Conservation (phyloP, 2,888 invertebrate genomes). For the Polydrusus tereticollis region DNA sequence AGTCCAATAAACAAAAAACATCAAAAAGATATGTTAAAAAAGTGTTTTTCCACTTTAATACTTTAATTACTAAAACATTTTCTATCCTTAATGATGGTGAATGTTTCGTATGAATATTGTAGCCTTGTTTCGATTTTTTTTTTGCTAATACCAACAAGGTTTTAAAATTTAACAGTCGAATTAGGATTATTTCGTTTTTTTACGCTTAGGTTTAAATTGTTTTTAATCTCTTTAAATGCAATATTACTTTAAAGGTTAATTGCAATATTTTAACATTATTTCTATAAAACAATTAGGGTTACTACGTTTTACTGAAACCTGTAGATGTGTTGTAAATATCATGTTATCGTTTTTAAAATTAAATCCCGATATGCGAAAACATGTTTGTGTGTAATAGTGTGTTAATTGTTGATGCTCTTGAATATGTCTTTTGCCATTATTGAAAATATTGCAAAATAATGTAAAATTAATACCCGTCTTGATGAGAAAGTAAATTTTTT, state of each 20-base stretch:
- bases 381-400: background rate
- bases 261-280: too few species aligned
- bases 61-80: too few species aligned
- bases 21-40: too few species aligned
- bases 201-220: background rate
- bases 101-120: background rate
- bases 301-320: background rate
- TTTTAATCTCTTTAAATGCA: too few species aligned
- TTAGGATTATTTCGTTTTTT: background rate
- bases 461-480: background rate
- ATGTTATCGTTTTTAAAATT: background rate
- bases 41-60: too few species aligned
- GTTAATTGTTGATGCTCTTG: background rate
- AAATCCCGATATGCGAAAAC: background rate
- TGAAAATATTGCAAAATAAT: background rate
- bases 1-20: conserved; percentile 36
- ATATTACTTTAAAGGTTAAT: too few species aligned
- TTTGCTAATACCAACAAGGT: background rate
- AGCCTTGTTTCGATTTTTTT: background rate
- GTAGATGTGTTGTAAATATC: background rate
- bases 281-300: too few species aligned
- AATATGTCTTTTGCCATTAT: background rate
- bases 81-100: background rate
- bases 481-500: background rate
- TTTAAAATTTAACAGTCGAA: background rate